phyloP scores from a whole-genome alignment of 2,888 invertebrate species.

The Cephus spinipes region DNA sequence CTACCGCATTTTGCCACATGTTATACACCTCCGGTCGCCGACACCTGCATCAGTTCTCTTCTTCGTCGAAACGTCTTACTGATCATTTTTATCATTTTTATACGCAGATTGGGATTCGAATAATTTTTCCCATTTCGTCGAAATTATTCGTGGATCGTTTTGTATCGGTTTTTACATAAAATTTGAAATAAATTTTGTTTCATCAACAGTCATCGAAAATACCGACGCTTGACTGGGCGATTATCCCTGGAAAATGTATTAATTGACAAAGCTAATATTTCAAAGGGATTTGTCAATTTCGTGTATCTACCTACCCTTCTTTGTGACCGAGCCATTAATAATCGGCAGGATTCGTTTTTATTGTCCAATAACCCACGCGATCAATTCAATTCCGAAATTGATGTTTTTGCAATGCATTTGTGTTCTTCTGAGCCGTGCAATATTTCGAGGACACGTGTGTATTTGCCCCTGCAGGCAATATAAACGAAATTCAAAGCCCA shows the following conservation, averaged over 20 bases:
- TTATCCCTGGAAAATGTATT: not conserved
- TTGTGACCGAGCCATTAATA: not conserved
- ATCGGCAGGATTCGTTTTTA: not conserved
- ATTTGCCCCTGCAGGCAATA: too few relatives aligned
- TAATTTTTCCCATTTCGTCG: not conserved
- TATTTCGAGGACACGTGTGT: too few relatives aligned
- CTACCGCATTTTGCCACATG: conserved; percentile 40
- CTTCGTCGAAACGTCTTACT: not conserved
- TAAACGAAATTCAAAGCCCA: too few relatives aligned
- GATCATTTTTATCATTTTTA: not conserved
- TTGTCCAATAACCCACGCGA: not conserved
- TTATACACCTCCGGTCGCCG: not conserved
- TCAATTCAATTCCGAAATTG: not conserved
- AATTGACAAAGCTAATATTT: not conserved
- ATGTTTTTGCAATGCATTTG: too few relatives aligned
- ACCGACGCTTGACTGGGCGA: not conserved
- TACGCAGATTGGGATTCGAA: accelerated
- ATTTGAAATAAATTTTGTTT: not conserved
- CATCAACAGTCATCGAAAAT: not conserved
- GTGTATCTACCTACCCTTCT: not conserved
- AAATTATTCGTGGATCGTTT: too few relatives aligned
- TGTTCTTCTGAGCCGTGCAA: too few relatives aligned
- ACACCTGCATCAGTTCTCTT: not conserved
- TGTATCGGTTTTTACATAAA: too few relatives aligned
- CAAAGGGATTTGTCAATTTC: not conserved